Evolutionary conservation across 2,888 invertebrate species (phyloP), one percentile per base, ranked within the genome.

Genomic region (Temnothorax ravouxi): DNA sequence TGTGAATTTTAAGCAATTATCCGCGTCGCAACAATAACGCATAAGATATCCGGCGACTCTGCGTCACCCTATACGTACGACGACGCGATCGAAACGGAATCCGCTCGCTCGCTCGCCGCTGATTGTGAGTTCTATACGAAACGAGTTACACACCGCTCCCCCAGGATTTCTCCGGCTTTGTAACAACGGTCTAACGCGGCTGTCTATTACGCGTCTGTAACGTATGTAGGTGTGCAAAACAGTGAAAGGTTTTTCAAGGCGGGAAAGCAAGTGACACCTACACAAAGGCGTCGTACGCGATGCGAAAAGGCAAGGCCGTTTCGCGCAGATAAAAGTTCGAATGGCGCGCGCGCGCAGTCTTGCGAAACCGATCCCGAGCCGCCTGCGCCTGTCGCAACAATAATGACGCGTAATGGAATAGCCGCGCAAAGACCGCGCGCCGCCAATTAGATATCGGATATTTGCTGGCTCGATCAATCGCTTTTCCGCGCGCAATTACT

Each of bases 211-310:
- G 87, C 74, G 91, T 91, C 92, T 76, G 67, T 91, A 91, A 91
- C 90, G 64, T 21, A 66, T 66, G 25, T 69, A 77, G 38, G 91
- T 92, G 90, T 91, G 77, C 90, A 92, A 92, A 92, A 91, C 91
- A 91, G 94, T 93, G 94, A 94, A 94, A 94, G 94, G 93, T 92
- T 93, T 92, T 91, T 93, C 92, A 91, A 93, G 91, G 89, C 92
- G 91, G 91, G 92, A 91, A 93, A 91, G 93, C 91, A 91, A 92
- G 91, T 90, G 90, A 93, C 93, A 93, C 93, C 93, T 91, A 93
- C 93, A 91, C 69, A 8, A n/a, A 29, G 21, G 34, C 34, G 34
- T 5, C 66, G n/a, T 47, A 77, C 71, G 79, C 76, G 84, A 90
- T 91, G 91, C 91, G 91, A 91, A 89, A 91, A 92, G 91, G 89